Evolutionary conservation across 2,888 invertebrate species (phyloP).

Genomic region (Argyra leucocephala): DNA sequence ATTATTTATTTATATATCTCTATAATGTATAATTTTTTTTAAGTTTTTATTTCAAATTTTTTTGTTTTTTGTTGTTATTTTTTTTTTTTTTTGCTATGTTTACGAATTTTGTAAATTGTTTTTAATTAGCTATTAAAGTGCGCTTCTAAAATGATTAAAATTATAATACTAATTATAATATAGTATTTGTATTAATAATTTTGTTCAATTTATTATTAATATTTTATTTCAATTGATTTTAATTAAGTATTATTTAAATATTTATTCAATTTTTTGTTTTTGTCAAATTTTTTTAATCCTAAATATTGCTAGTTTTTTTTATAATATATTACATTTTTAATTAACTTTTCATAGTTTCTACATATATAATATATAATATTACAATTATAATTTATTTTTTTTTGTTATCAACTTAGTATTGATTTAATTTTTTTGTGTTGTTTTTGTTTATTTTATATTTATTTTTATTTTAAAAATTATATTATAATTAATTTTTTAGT

Average conservation of each 20-base stretch:
- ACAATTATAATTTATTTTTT: too few species aligned
- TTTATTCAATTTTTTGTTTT: not conserved
- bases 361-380: too few species aligned
- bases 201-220: not conserved
- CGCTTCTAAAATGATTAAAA: not conserved
- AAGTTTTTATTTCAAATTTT: not conserved
- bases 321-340: conserved; percentile 5
- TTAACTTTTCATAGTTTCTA: not conserved
- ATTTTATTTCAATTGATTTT: not conserved
- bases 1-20: too few species aligned
- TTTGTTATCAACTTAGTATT: too few species aligned
- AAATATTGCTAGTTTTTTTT: not conserved
- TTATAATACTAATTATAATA: not conserved
- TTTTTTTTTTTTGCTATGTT: not conserved
- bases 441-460: too few species aligned
- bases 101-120: not conserved
- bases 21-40: not conserved
- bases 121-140: conserved; percentile 1
- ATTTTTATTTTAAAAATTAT: not conserved
- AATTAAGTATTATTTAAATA: not conserved
- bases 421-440: too few species aligned
- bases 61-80: not conserved
- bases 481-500: not conserved
- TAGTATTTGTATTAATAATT: not conserved
- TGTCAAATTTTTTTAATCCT: not conserved